Evolutionary conservation across 2,888 invertebrate genomes (phyloP).

Genomic region (Hydrotaea diabolus): DNA sequence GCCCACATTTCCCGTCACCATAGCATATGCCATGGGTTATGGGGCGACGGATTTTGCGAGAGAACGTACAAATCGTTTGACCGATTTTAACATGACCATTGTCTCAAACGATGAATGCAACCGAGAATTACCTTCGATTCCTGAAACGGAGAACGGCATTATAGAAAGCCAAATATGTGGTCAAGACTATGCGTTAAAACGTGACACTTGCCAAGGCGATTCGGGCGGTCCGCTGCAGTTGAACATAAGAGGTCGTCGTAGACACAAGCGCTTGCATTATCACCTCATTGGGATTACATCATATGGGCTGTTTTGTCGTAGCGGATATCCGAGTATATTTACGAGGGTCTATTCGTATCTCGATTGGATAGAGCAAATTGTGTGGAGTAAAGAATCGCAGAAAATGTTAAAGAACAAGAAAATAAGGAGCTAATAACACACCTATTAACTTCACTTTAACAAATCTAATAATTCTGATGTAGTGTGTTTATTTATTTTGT

Average conservation of each 20-base stretch:
- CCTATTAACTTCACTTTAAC: no score
- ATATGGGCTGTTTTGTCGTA: slow-evolving; percentile 77
- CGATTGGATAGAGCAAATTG: slow-evolving; percentile 78
- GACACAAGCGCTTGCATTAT: slow-evolving; percentile 71
- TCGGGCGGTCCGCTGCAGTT: slow-evolving; percentile 79
- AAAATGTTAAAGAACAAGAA: not conserved
- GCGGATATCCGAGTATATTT: slow-evolving; percentile 77
- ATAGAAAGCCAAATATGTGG: slow-evolving; percentile 78
- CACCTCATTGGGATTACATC: slow-evolving; percentile 79
- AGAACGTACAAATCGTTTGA: slow-evolving; percentile 76
- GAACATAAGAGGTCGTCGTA: slow-evolving; percentile 72
- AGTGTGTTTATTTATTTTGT: no score
- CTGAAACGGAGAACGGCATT: slow-evolving; percentile 74
- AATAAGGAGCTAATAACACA: not conserved
- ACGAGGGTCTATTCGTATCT: slow-evolving; percentile 76
- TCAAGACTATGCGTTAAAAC: slow-evolving; percentile 73
- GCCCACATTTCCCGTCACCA: slow-evolving; percentile 75
- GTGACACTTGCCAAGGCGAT: slow-evolving; percentile 80
- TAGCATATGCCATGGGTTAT: slow-evolving; percentile 84
- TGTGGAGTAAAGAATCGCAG: slow-evolving; percentile 70
- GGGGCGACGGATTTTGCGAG: slow-evolving; percentile 82
- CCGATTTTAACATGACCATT: slow-evolving; percentile 76
- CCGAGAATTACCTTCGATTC: slow-evolving; percentile 70
- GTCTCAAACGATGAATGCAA: slow-evolving; percentile 76
- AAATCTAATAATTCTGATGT: no score